Evolutionary conservation across 2,113 vertebrate species (phyloP), one percentile per base, ranked within the genome.

Genomic region (Bambusicola thoracicus): DNA sequence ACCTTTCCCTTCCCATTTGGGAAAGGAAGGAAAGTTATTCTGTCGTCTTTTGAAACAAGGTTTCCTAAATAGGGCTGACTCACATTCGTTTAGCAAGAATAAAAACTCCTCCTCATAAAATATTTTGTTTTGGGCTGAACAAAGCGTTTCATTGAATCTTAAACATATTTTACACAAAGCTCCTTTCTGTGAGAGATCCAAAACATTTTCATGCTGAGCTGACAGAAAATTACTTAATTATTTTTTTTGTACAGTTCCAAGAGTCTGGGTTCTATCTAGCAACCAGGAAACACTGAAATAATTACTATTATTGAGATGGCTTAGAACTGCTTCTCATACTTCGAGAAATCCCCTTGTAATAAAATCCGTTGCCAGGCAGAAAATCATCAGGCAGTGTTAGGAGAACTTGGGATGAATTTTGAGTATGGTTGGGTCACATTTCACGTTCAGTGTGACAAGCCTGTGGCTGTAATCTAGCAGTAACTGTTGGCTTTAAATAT

Each of bases 361-460:
- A 87, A 92, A 95, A 94, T 51, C 81, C 85, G 69, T 89, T 95
- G 76, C 76, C 68, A 95, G 87, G 91, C 91, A 94, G 92, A 93
- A 90, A 96, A 74, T 95, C 87, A 94, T 92, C 94, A 91, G 56
- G 85, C 89, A 65, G 65, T 4, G 14, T 87, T 59, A 91, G 63
- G 59, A 92, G 87, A 91, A 85, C 65, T 92, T 77, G 81, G 89
- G 79, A 69, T 96, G 94, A 96, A 96, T 96, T 96, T 92, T 95
- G 81, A 96, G 85, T 80, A 36, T 68, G 68, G 24, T 91, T 0
- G 3, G 95, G 94, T 94, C 91, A 89, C 89, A 92, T 95, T 93
- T 94, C 91, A 91, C 87, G 91, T 85, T 93, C 91, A 89, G 34
- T 92, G 63, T 94, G 91, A 95, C 87, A 95, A 92, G 87, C 63